These are phyloP conservation scores for Emydura subglobosa DNA, from an alignment of 2,113 vertebrate genomes.

Conservation along the genomic window DNA sequence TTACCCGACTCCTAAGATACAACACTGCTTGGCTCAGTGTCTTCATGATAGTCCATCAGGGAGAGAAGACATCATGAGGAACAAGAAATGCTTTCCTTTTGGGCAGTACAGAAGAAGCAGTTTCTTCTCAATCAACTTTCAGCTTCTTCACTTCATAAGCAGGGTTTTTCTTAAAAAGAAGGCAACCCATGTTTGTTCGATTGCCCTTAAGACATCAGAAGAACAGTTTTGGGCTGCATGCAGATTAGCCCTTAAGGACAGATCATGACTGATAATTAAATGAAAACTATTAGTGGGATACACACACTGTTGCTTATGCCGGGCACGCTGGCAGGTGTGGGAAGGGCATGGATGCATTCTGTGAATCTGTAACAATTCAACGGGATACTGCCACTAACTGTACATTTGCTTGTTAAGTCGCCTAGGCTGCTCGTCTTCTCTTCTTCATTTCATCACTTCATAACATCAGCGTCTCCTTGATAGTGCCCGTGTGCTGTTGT, in stretches of 20 bases:
- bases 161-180: accelerated
- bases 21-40: neutral
- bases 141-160: neutral
- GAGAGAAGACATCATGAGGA: accelerated
- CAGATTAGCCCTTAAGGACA: neutral
- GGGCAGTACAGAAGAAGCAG: accelerated
- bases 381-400: neutral
- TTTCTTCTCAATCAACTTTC: neutral
- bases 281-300: neutral
- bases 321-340: neutral
- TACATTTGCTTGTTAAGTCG: too few species aligned
- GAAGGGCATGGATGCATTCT: neutral
- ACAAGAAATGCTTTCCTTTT: neutral
- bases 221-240: neutral
- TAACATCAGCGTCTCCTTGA: too few species aligned
- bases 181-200: accelerated
- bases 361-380: neutral
- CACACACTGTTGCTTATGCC: neutral
- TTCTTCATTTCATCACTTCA: too few species aligned
- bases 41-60: accelerated
- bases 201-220: neutral
- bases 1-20: neutral
- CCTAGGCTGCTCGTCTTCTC: too few species aligned
- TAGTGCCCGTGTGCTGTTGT: too few species aligned
- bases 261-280: neutral